A percentile compares a stretch with the other conserved stretches of the same genome.
phyloP scores from a whole-genome alignment of 2,888 invertebrate genomes.

The Cepaea hortensis region DNA sequence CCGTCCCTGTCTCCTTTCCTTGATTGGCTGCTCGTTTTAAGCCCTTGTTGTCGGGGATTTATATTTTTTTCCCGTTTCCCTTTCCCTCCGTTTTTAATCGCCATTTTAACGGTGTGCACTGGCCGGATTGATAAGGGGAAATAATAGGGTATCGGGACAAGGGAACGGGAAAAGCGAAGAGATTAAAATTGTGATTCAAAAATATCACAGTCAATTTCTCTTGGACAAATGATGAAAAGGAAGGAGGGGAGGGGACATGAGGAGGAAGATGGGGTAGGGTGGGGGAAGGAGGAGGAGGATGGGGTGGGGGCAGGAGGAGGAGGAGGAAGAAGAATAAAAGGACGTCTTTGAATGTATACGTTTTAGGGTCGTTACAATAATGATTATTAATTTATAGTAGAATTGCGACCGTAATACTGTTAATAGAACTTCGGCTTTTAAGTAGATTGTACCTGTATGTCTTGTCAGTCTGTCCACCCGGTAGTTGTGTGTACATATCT shows the following conservation, averaged over 20 bases:
- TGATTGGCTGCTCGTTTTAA: conserved; percentile 1
- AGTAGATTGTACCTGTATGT: no score
- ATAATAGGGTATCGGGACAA: neutral
- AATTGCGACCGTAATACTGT: no score
- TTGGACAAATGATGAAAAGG: neutral
- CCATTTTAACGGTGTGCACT: neutral
- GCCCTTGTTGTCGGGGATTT: neutral
- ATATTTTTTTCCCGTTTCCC: neutral
- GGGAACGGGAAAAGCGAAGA: neutral
- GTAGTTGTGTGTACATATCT: no score
- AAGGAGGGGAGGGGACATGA: neutral
- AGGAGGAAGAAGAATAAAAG: no score
- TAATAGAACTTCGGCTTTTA: no score
- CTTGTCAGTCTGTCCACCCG: neutral
- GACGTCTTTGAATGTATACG: no score
- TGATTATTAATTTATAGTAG: no score
- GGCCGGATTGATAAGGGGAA: neutral
- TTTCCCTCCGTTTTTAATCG: neutral
- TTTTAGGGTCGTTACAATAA: no score
- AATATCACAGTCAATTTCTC: neutral
- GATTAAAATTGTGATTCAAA: neutral
- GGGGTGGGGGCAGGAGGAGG: neutral
- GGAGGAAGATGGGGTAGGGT: no score
- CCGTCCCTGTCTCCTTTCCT: neutral
- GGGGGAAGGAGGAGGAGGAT: no score